Percentiles rank a stretch among this genome's conserved stretches.
Conservation (phyloP, 2,888 invertebrate species). For the Oscheius sp. region DNA sequence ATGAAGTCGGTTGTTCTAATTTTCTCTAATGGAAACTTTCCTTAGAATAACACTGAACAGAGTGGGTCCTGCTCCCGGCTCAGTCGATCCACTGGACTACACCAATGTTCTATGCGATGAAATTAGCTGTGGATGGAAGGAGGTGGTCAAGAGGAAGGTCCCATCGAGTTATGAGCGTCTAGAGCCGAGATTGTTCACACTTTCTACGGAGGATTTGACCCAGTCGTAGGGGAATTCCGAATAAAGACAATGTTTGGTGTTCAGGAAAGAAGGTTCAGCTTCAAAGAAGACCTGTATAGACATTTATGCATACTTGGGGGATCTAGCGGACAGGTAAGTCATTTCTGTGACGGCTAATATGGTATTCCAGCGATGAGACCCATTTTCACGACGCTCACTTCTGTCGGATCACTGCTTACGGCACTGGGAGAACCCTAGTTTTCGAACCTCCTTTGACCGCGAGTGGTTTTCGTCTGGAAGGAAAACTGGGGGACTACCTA, state of each 20-base stretch:
- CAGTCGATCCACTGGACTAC: not conserved
- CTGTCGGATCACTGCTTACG: constrained; percentile 19
- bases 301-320: constrained; percentile 20
- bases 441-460: constrained; percentile 35
- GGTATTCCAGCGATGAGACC: constrained; percentile 4
- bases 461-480: constrained; percentile 24
- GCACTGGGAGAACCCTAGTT: constrained; percentile 15
- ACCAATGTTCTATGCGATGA: constrained; percentile 13
- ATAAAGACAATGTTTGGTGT: not conserved
- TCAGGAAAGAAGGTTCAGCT: not conserved
- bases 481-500: constrained; percentile 27
- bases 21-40: not conserved
- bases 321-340: constrained; percentile 15
- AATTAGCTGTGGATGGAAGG: constrained; percentile 15
- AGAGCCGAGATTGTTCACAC: constrained; percentile 21
- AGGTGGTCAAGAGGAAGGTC: constrained; percentile 4
- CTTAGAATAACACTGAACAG: constrained; percentile 8
- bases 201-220: not conserved
- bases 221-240: not conserved
- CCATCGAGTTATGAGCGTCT: constrained; percentile 20
- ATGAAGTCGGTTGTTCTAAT: constrained; percentile 13
- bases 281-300: not conserved
- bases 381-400: constrained; percentile 11
- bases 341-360: not conserved
- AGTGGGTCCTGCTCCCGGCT: not conserved